Percentiles rank a stretch among this genome's conserved stretches.
Evolutionary conservation across 2,113 vertebrate genomes (phyloP).

Genomic region (Notechis scutatus): DNA sequence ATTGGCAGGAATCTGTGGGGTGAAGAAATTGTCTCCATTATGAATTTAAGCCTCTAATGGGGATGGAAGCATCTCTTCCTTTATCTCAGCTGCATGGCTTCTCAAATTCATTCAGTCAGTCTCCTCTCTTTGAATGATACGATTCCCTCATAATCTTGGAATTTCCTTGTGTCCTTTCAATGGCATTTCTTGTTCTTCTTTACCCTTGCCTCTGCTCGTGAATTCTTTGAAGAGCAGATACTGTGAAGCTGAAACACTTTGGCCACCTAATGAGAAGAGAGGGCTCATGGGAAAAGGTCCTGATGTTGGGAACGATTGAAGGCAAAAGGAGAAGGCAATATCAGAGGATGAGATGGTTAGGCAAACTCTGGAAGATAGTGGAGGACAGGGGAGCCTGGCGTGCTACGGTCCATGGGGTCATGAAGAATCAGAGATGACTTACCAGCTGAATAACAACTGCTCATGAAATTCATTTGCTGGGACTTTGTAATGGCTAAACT

Average conservation of each 20-base stretch:
- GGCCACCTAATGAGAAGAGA: neutral
- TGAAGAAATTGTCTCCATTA: neutral
- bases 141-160: neutral
- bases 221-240: neutral
- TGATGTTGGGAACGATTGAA: neutral
- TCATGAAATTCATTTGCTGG: neutral
- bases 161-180: neutral
- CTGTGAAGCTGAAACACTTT: neutral
- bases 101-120: neutral
- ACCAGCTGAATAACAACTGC: neutral
- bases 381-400: neutral
- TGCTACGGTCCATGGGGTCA: neutral
- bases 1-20: neutral
- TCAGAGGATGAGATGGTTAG: neutral
- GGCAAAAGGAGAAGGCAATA: neutral
- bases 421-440: neutral
- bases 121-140: neutral
- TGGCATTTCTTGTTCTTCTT: neutral
- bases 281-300: neutral
- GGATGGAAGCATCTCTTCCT: neutral
- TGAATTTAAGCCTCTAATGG: neutral
- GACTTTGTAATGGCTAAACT: neutral
- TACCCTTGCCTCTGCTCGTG: neutral
- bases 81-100: neutral
- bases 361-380: neutral